A percentile compares a stretch with the other conserved stretches of the same genome.
Evolutionary conservation across 2,113 vertebrate genomes (phyloP).

Genomic region (Corythornis vintsioides): DNA sequence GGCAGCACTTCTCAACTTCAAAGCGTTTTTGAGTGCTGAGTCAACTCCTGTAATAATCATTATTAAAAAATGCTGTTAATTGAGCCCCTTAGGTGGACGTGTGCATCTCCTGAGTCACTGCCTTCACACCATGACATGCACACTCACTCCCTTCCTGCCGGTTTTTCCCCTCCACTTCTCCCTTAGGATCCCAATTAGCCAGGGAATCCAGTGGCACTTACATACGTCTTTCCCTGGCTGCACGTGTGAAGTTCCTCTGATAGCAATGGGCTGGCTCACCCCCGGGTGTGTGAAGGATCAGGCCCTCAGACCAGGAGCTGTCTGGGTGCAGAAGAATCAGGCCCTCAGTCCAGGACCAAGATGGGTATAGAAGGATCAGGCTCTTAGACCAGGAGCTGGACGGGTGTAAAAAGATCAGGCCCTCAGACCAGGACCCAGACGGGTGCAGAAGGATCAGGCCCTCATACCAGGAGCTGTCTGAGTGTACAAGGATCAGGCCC

Average conservation of each 20-base stretch:
- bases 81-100: constrained; percentile 36
- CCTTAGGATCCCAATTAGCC: constrained; percentile 4
- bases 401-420: too few species aligned
- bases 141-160: constrained; percentile 40
- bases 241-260: constrained; percentile 9
- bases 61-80: constrained; percentile 49
- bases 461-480: too few species aligned
- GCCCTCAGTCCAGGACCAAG: background rate
- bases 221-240: background rate
- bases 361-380: background rate
- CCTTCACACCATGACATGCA: background rate
- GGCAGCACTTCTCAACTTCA: constrained; percentile 22
- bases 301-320: background rate
- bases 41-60: constrained; percentile 39
- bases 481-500: background rate
- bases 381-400: background rate
- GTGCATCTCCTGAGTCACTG: constrained; percentile 44
- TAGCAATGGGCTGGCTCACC: constrained; percentile 45
- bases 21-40: constrained; percentile 12
- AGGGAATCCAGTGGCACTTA: background rate
- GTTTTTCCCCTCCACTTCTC: constrained; percentile 38
- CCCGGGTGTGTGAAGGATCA: background rate
- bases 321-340: background rate
- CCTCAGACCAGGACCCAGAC: too few species aligned
- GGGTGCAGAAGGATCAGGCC: too few species aligned